Conservation (phyloP, 2,797 vertebrate genomes). For the Benthosema pterotum region DNA sequence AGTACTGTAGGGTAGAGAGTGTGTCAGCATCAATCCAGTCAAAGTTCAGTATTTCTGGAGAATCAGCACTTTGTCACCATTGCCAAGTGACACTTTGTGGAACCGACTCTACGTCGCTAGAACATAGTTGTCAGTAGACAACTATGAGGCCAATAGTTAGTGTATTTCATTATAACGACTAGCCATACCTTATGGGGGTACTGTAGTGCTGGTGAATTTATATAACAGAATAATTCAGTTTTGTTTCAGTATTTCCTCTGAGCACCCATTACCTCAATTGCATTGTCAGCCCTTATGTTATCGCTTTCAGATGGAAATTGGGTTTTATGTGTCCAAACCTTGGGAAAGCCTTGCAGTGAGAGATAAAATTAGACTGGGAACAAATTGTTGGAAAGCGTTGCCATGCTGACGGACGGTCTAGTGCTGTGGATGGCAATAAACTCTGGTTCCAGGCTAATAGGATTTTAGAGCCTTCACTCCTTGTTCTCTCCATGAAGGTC, state of each 20-base stretch:
- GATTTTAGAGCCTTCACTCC: constrained; percentile 58
- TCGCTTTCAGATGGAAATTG: constrained; percentile 55
- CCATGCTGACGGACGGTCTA: constrained; percentile 50
- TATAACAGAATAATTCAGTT: constrained; percentile 19
- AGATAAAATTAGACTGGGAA: constrained; percentile 54
- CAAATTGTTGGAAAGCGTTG: constrained; percentile 56
- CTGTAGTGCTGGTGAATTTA: not conserved
- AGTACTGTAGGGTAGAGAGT: too few relatives aligned
- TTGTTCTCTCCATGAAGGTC: constrained; percentile 56
- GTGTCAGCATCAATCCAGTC: too few relatives aligned
- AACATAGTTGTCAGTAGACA: too few relatives aligned
- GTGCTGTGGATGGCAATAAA: constrained; percentile 60
- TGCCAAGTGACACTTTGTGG: too few relatives aligned
- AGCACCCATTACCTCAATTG: constrained; percentile 37
- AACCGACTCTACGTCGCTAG: too few relatives aligned
- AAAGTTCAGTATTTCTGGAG: too few relatives aligned
- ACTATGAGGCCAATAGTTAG: not conserved
- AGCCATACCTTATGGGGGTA: constrained; percentile 2
- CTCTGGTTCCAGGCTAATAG: constrained; percentile 56
- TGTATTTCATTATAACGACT: not conserved
- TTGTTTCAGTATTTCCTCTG: not conserved
- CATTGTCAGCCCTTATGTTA: constrained; percentile 40
- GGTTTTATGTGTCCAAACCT: constrained; percentile 55
- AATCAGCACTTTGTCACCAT: too few relatives aligned
- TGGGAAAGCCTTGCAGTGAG: constrained; percentile 40